Evolutionary conservation across 2,797 vertebrate species (phyloP), one percentile per base, ranked within the genome.

Genomic region (Eospalax fontanierii): DNA sequence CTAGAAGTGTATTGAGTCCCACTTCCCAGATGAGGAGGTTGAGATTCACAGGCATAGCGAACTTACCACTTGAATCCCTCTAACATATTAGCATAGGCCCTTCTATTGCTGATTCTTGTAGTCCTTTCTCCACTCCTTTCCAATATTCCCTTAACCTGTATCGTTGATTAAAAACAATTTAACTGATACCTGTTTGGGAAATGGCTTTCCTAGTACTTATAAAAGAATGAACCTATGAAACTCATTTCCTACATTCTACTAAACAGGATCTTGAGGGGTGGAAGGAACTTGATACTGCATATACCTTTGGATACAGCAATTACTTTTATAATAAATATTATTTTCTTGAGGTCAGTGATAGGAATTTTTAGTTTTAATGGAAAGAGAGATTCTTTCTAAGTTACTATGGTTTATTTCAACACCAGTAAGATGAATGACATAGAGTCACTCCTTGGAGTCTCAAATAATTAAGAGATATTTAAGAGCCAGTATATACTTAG

Each of bases 401-500:
- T 57, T 82, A 65, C 61, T 91, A 66, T 83, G 46, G 74, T 28
- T 96, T 38, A 63, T 94, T 93, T 92, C 46, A 94, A 59, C 19
- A 90, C 38, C 78, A 93, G 9, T 65, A 43, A 71, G 54, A 91
- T 26, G 73, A 95, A 30, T 96, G 95, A 24, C 19, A 63, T 33
- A 80, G 38, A 86, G 26, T 86, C 35, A 89, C 30, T 82, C 63
- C 14, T 59, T 73, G 4, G 24, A 78, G 68, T 40, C 14, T 71
- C 28, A 93, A 73, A 73, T 90, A 92, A 96, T 87, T 89, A 82
- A 46, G 22, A 95, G 38, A 79, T 68, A 93, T 33, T 80, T 89
- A 90, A 90, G 66, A 90, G 35, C 46, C 35, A 93, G 35, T 85
- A 54, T 71, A 54, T 10, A 68, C 1, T 79, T 75, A 33, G 83